These are phyloP conservation scores for Proisotoma minuta DNA, from an alignment of 2,888 invertebrate genomes.

Conservation along the genomic window DNA sequence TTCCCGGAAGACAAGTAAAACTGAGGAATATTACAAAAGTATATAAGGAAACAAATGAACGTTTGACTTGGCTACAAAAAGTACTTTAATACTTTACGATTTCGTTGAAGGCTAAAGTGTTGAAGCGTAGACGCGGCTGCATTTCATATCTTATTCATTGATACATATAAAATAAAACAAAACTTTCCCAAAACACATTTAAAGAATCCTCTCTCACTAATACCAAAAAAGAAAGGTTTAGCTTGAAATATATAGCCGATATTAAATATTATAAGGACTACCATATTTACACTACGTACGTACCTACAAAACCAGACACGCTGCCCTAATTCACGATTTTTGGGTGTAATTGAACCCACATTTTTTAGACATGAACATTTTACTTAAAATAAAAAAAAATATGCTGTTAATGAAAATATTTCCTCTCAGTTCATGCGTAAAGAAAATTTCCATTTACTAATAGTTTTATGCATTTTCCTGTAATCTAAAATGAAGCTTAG, in stretches of 20 bases:
- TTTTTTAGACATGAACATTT: not conserved
- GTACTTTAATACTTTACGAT: not conserved
- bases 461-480: no score
- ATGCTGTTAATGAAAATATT: not conserved
- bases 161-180: not conserved
- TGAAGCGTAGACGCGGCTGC: not conserved
- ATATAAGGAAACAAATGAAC: not conserved
- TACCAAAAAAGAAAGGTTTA: no score
- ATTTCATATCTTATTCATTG: slow-evolving; percentile 4
- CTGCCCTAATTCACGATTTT: slow-evolving; percentile 3
- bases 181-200: not conserved
- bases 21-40: no score
- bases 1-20: slow-evolving; percentile 6
- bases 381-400: not conserved
- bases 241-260: no score
- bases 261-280: not conserved
- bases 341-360: not conserved
- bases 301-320: not conserved
- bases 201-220: no score
- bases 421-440: not conserved
- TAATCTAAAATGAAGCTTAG: no score
- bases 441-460: not conserved
- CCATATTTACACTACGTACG: not conserved
- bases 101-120: slow-evolving; percentile 4
- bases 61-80: not conserved